Percentiles rank a stretch among this genome's conserved stretches.
phyloP scores from a whole-genome alignment of 2,113 vertebrate genomes.

The Pluvialis apricaria region DNA sequence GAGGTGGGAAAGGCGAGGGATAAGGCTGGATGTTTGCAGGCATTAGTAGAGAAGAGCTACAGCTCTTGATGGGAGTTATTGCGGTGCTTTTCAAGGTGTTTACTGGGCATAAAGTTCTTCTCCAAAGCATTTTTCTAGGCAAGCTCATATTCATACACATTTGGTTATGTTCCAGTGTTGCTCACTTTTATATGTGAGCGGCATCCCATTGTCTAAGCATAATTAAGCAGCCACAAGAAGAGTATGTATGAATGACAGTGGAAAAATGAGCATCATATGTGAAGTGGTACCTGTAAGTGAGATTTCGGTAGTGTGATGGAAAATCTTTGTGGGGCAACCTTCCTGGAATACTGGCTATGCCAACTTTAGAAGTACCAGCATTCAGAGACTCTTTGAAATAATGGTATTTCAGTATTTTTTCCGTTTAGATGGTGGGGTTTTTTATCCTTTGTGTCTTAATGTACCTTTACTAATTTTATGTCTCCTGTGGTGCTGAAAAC shows the following conservation, averaged over 20 bases:
- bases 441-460: not conserved
- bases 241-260: not conserved
- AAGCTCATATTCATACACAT: not conserved
- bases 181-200: not conserved
- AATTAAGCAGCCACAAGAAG: not conserved
- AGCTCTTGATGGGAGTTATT: not conserved
- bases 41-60: not conserved
- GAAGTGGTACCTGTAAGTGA: not conserved
- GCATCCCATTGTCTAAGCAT: not conserved
- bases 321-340: not conserved
- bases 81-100: not conserved
- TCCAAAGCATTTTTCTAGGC: not conserved
- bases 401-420: not conserved
- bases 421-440: not conserved
- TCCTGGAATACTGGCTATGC: not conserved
- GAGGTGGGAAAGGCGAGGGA: not conserved
- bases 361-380: not conserved
- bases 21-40: not conserved
- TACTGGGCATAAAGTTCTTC: not conserved
- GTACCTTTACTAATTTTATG: not conserved
- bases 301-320: not conserved
- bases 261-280: not conserved
- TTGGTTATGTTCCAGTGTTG: not conserved
- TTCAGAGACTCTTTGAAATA: not conserved
- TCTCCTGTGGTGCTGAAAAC: constrained; percentile 7